These are phyloP conservation scores for Mastomys coucha DNA, from an alignment of 2,113 vertebrate species.

Conservation along the genomic window DNA sequence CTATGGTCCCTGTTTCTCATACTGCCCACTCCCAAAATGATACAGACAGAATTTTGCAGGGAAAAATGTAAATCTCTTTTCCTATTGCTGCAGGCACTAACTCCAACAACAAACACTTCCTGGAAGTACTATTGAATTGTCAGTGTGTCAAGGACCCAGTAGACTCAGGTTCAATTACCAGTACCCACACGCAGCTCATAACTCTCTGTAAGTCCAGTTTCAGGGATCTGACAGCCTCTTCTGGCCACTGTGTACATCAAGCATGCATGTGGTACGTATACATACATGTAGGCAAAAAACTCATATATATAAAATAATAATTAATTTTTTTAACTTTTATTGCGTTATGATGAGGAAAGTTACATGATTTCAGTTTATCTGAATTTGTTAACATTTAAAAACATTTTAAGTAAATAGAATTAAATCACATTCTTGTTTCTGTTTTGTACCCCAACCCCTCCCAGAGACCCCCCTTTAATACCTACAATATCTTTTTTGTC, in stretches of 20 bases:
- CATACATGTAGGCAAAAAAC: not conserved
- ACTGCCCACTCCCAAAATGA: not conserved
- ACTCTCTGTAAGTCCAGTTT: not conserved
- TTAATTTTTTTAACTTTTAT: no score
- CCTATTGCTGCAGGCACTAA: not conserved
- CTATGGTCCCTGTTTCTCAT: not conserved
- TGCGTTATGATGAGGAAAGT: no score
- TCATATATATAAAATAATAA: not conserved
- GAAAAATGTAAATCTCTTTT: not conserved
- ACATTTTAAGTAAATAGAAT: no score
- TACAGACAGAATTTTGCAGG: conserved; percentile 11
- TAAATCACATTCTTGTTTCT: no score
- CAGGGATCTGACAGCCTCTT: not conserved
- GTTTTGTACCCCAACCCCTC: no score
- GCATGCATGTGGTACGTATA: not conserved
- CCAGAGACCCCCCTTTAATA: no score
- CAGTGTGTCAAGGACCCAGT: not conserved
- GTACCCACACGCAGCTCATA: not conserved
- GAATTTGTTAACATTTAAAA: no score
- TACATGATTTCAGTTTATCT: no score
- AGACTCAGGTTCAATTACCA: not conserved
- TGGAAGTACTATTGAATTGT: not conserved
- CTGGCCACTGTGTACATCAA: not conserved
- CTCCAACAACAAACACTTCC: not conserved
- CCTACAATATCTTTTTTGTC: no score